Base-by-base conservation (phyloP, 2,113 vertebrate genomes). In the Bubo scandiacus region DNA sequence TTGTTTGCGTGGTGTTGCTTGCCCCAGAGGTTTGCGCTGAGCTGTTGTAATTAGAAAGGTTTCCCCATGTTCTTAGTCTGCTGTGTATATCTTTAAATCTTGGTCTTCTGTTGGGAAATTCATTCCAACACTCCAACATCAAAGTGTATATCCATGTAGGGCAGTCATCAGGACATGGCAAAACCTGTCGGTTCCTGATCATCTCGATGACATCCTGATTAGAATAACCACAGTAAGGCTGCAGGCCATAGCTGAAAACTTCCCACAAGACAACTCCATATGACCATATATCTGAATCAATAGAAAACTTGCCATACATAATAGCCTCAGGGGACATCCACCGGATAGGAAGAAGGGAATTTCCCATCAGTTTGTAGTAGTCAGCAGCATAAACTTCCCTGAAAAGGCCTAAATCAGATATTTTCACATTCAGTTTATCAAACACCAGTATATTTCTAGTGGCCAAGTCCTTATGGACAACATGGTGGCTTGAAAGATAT, bases 271-370 rank as follows among this genome's bases (percentile, higher is more conserved):
- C 97, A 84, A 99, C 99, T 5, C 99, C 99, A 0, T 99, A 99
- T 20, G 99, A 99, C 99, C 99, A 99, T 96, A 99, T 99, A 97
- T 99, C 99, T 0, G 99, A 99, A 97, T 99, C 99, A 10, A 99
- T 98, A 66, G 99, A 99, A 95, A 99, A 99, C 94, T 99, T 99
- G 61, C 99, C 99, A 11, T 99, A 99, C 94, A 98, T 97, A n/a
- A 99, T 98, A 22, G 99, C 99, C 94, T 99, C 99, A 5, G 99
- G 99, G 15, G 99, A 99, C 99, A 99, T 99, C 99, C 99, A 99
- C 27, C 99, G 98, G 57, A 99, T 98, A 29, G 99, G 99, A 82
- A 99, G 99, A 62, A 98, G 98, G 14, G 97, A 98, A 47, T 98
- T 98, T 21, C 99, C 99, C 97, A 98, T 97, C 52, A 99, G 97